These are phyloP conservation scores for Cephalopterus ornatus DNA, from an alignment of 2,113 vertebrate species.

Conservation along the genomic window DNA sequence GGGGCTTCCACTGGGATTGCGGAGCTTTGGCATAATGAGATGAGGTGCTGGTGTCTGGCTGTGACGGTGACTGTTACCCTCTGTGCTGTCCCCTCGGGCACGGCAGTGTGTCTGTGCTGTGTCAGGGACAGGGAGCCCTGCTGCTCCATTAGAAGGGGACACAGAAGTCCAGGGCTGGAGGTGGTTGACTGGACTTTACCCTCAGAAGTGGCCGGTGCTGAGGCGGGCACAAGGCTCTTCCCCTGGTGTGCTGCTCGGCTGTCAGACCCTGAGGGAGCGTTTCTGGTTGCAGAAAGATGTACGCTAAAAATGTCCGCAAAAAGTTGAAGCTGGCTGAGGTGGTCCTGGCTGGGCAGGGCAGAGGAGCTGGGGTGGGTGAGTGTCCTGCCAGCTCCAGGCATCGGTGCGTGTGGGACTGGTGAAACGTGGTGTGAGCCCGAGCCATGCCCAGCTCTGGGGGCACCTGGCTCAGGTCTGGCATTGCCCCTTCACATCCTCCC, in stretches of 20 bases:
- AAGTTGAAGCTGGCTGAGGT: neutral
- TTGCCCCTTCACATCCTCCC: neutral
- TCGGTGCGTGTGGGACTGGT: accelerated
- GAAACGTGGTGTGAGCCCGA: accelerated
- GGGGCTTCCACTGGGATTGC: neutral
- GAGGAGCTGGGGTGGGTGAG: accelerated
- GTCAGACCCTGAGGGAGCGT: accelerated
- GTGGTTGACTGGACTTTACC: neutral
- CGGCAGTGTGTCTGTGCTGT: neutral
- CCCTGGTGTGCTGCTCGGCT: neutral
- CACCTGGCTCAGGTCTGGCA: neutral
- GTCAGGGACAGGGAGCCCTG: neutral
- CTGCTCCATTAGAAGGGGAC: neutral
- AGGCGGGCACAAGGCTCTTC: neutral
- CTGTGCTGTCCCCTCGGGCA: neutral
- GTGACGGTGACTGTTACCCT: neutral
- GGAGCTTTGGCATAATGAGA: accelerated
- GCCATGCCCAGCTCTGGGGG: neutral
- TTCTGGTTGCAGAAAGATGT: neutral
- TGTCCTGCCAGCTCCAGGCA: accelerated
- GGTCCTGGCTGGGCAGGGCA: neutral
- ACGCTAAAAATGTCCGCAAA: neutral
- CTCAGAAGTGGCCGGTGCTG: neutral
- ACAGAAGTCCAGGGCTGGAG: neutral
- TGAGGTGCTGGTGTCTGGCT: accelerated